Percentiles rank a stretch among this genome's conserved stretches.
phyloP scores from a whole-genome alignment of 1,140 invertebrate species.

The Yoshiicerus persimilis region DNA sequence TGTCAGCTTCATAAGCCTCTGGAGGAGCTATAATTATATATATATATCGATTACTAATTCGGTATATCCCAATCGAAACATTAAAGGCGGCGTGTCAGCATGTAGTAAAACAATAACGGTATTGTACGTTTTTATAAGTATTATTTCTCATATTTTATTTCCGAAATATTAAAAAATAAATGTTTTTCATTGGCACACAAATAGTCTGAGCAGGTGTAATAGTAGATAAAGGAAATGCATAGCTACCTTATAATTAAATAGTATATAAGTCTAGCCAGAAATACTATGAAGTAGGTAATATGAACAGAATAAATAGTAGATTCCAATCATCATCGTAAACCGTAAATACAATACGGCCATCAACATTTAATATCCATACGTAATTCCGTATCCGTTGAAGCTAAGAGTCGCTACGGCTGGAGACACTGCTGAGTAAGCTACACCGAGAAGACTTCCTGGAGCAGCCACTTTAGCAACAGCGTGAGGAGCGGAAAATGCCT shows the following conservation, averaged over 20 bases:
- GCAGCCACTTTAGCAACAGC: not conserved
- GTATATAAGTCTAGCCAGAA: not conserved
- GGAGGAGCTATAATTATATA: too few species aligned
- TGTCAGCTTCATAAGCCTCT: too few species aligned
- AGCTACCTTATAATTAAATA: not conserved
- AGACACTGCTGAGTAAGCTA: slow-evolving; percentile 34
- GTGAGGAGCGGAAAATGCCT: not conserved
- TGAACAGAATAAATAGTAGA: not conserved
- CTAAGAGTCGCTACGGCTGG: slow-evolving; percentile 33
- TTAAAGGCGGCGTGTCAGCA: too few species aligned
- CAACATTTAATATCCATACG: slow-evolving; percentile 50
- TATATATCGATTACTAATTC: too few species aligned
- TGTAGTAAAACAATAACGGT: too few species aligned
- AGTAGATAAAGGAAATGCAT: not conserved
- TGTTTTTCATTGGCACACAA: not conserved
- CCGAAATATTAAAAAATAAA: not conserved
- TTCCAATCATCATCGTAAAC: not conserved
- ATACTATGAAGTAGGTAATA: not conserved
- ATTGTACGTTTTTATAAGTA: not conserved
- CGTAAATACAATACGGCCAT: not conserved
- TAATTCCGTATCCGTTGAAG: slow-evolving; percentile 48
- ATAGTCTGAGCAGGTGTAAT: not conserved
- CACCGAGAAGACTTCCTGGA: slow-evolving; percentile 29
- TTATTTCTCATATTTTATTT: not conserved
- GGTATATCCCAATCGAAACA: too few species aligned